Evolutionary conservation across 2,888 invertebrate species (phyloP), one percentile per base, ranked within the genome.

Genomic region (Linhomoeus sp.): DNA sequence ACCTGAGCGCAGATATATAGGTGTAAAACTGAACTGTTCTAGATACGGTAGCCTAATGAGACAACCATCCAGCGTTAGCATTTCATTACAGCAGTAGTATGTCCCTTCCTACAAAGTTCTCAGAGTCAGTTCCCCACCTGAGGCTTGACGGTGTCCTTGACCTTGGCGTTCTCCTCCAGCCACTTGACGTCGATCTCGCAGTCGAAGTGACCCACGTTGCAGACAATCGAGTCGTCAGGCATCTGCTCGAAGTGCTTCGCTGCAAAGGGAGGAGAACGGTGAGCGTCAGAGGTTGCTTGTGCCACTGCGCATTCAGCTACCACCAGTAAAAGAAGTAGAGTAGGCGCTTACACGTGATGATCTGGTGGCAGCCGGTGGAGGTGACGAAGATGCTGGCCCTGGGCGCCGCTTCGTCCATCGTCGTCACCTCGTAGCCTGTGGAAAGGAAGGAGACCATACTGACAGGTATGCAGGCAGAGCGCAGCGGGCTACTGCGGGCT

Each of bases 171-270:
- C 46, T 80, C 79, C 48, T 88, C 84, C 47, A 99, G 71, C 90
- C 92, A 99, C 40, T 78, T 75, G 17, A 94, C 86, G 68, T 97
- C 83, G 56, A 99, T 81, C 73, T 99, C 97, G 67, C 85, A 86
- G 67, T 97, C 94, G 67, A 99, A 97, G 68, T 99, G 97, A 7
- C 97, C 94, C 66, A 97, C 94, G 66, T 99, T 99, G 67, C 94
- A 94, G 46, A 99, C 84, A 64, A 99, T 90, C 38, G 84, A 77
- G 70, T 99, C 92, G 66, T 99, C 84, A 55, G 80, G 79, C 88
- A 99, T 90, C 58, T 78, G 75, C 47, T 77, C 62, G 63, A 99
- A 83, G 69, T 97, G 92, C 46, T 79, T 74, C n/a, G 79, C 79
- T n/a, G n/a, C n/a, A n/a, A n/a, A n/a, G n/a, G n/a, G n/a, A n/a